phyloP scores from a whole-genome alignment of 2,113 vertebrate genomes.

The Limanda limanda region DNA sequence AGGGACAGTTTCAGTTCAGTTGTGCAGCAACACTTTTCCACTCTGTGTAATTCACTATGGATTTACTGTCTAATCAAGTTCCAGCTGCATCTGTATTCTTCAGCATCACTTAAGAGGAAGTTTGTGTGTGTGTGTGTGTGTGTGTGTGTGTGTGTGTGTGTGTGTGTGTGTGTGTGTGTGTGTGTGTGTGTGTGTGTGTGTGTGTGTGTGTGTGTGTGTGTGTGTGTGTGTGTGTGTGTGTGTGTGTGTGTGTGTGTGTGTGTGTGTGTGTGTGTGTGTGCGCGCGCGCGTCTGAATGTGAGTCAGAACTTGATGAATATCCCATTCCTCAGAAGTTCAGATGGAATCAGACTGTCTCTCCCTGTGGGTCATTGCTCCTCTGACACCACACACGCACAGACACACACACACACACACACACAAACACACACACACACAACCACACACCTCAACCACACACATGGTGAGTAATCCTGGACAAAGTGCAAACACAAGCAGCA shows the following conservation, averaged over 20 bases:
- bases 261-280: not conserved
- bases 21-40: conserved; percentile 9
- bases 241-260: conserved; percentile 7
- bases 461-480: conserved; percentile 33
- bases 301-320: conserved; percentile 54
- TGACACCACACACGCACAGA: conserved; percentile 3
- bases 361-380: conserved; percentile 32
- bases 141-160: conserved; percentile 4
- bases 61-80: conserved; percentile 38
- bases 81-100: conserved; percentile 37
- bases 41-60: conserved; percentile 8
- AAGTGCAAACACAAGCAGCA: conserved; percentile 47
- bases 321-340: conserved; percentile 33
- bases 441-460: no score
- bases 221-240: conserved; percentile 5
- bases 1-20: not conserved
- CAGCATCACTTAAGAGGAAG: conserved; percentile 23
- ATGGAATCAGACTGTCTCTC: conserved; percentile 9
- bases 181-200: conserved; percentile 3
- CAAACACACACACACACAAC: not conserved
- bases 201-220: conserved; percentile 9
- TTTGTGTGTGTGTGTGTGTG: conserved; percentile 11
- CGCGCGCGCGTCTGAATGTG: no score
- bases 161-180: conserved; percentile 9
- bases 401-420: not conserved